Conservation (phyloP, 2,113 vertebrate genomes). For the Nansenia antarctica region DNA sequence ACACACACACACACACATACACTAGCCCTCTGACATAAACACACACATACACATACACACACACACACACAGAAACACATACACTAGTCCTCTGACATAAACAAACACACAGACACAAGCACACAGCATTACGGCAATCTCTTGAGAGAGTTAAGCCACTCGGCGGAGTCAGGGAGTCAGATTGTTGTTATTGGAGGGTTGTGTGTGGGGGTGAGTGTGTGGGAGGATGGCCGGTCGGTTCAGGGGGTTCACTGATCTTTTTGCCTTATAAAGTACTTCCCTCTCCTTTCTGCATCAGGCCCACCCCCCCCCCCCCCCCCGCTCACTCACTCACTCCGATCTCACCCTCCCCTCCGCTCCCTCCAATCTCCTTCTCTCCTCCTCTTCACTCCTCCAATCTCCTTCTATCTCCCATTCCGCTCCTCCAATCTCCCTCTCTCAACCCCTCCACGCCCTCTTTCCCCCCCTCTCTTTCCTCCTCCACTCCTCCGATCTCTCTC, state of each 20-base stretch:
- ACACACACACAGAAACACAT: too few species aligned
- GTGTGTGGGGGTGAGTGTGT: neutral
- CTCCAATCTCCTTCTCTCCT: neutral
- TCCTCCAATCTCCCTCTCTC: neutral
- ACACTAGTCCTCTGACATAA: neutral
- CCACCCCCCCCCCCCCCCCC: neutral
- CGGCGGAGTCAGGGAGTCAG: neutral
- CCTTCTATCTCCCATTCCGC: neutral
- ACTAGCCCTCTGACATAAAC: too few species aligned
- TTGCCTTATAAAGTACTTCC: constrained; percentile 1
- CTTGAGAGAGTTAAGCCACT: neutral
- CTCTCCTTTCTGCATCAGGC: neutral
- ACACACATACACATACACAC: too few species aligned
- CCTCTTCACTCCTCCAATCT: neutral
- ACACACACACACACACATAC: constrained; percentile 3
- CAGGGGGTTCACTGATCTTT: neutral
- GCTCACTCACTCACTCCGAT: neutral
- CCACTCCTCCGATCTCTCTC: neutral
- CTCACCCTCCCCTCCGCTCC: neutral
- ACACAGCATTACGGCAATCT: neutral
- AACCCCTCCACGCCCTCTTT: neutral
- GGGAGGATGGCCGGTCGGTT: neutral
- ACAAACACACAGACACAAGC: neutral
- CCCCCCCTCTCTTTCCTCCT: neutral
- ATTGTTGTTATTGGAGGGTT: neutral